Conservation (phyloP, 2,888 invertebrate genomes). For the Ectropis crepuscularia region DNA sequence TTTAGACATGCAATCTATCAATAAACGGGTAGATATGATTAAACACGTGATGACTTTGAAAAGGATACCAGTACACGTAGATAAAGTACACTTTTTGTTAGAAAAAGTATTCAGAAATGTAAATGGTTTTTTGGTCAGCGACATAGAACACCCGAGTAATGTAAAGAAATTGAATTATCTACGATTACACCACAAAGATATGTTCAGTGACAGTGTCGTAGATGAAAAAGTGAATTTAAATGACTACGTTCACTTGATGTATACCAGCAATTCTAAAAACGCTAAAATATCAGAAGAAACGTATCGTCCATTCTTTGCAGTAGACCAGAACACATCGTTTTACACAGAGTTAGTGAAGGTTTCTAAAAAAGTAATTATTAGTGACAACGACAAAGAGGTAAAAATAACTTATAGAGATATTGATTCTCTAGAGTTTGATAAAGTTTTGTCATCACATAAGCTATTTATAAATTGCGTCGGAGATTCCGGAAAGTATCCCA, state of each 20-base stretch:
- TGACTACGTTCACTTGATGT: slow-evolving; percentile 16
- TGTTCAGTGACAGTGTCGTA: slow-evolving; percentile 42
- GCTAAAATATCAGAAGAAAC: slow-evolving; percentile 34
- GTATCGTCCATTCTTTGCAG: slow-evolving; percentile 47
- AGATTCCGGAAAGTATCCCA: slow-evolving; percentile 31
- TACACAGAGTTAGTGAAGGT: slow-evolving; percentile 28
- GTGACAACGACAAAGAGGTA: slow-evolving; percentile 31
- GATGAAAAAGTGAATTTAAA: slow-evolving; percentile 47
- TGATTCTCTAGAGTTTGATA: slow-evolving; percentile 33
- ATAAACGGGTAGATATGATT: slow-evolving; percentile 47
- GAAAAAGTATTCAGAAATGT: slow-evolving; percentile 51
- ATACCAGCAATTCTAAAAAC: neutral
- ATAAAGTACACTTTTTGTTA: slow-evolving; percentile 47
- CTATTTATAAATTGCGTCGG: slow-evolving; percentile 33
- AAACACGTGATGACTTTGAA: slow-evolving; percentile 51
- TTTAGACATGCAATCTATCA: slow-evolving; percentile 46
- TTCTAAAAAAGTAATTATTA: neutral
- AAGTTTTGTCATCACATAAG: slow-evolving; percentile 25
- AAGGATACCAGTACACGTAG: slow-evolving; percentile 41
- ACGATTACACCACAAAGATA: slow-evolving; percentile 47
- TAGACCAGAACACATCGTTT: slow-evolving; percentile 47
- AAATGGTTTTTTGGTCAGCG: slow-evolving; percentile 49
- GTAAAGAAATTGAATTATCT: slow-evolving; percentile 52
- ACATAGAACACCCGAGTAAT: slow-evolving; percentile 49
- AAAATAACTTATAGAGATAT: slow-evolving; percentile 37